Percentiles rank a stretch among this genome's conserved stretches.
Conservation (phyloP, 2,797 vertebrate species). For the Okamejei kenojei region DNA sequence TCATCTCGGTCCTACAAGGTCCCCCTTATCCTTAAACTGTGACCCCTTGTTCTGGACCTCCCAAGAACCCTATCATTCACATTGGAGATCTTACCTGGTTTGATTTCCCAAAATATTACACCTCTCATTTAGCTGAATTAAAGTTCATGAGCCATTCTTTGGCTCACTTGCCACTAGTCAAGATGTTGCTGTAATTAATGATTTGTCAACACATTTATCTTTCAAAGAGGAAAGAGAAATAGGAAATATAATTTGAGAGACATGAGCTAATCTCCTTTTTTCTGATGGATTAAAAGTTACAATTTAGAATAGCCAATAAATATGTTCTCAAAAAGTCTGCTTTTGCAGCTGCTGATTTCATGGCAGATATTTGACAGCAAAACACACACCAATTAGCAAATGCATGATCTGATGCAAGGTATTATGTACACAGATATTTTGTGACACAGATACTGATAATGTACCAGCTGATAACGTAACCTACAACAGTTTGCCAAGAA, state of each 20-base stretch:
- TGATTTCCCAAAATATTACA: too few relatives aligned
- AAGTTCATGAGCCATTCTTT: too few relatives aligned
- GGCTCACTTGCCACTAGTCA: too few relatives aligned
- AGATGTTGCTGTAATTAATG: too few relatives aligned
- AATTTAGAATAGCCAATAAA: neutral
- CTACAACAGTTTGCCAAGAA: neutral
- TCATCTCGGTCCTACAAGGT: too few relatives aligned
- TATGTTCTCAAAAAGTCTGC: too few relatives aligned
- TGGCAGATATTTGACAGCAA: neutral
- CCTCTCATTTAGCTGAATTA: too few relatives aligned
- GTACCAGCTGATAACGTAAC: neutral
- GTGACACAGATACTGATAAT: neutral
- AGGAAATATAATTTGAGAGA: neutral
- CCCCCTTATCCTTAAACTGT: too few relatives aligned
- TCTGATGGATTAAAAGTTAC: neutral
- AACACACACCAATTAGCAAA: neutral
- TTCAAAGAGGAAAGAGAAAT: neutral
- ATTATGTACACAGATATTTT: neutral
- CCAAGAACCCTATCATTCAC: too few relatives aligned
- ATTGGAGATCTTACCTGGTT: too few relatives aligned
- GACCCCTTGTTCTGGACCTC: too few relatives aligned
- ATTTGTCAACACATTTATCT: neutral
- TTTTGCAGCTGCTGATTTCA: neutral
- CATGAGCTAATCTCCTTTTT: neutral
- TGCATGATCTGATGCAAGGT: neutral